phyloP scores from a whole-genome alignment of 1,140 invertebrate species.

The Bombus vancouverensis region DNA sequence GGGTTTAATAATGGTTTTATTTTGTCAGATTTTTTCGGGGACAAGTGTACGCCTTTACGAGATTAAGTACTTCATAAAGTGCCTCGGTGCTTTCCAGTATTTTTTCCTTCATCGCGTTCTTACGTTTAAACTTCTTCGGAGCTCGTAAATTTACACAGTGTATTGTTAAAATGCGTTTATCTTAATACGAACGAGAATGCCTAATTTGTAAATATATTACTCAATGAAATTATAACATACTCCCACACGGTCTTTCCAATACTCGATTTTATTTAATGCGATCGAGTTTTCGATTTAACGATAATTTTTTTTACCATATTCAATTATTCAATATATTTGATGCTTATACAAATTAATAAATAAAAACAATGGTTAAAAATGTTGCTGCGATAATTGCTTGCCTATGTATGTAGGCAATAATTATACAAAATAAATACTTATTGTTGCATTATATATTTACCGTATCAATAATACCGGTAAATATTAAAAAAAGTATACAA shows the following conservation, averaged over 20 bases:
- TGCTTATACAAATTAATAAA: conserved; percentile 8
- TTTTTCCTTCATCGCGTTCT: conserved; percentile 46
- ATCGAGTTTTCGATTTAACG: too few species aligned
- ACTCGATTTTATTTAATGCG: background rate
- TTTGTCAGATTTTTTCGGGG: conserved; percentile 43
- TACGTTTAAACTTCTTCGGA: background rate
- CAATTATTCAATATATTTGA: background rate
- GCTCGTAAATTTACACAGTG: background rate
- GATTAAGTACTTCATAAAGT: conserved; percentile 50
- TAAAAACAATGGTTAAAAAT: background rate
- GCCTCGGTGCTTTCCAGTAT: conserved; percentile 61
- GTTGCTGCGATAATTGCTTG: too few species aligned
- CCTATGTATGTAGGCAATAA: background rate
- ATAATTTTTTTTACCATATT: background rate
- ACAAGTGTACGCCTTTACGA: conserved; percentile 11
- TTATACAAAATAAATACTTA: conserved; percentile 15
- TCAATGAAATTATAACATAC: background rate
- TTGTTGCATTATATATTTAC: background rate
- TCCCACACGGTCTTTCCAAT: background rate
- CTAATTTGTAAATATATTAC: background rate
- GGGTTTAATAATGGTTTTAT: background rate
- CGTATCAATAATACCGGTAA: conserved; percentile 6
- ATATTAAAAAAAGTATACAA: conserved; percentile 15
- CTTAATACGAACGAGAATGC: background rate
- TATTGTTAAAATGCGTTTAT: too few species aligned